Base-by-base conservation (phyloP, 2,113 vertebrate genomes). In the Theristicus caerulescens region DNA sequence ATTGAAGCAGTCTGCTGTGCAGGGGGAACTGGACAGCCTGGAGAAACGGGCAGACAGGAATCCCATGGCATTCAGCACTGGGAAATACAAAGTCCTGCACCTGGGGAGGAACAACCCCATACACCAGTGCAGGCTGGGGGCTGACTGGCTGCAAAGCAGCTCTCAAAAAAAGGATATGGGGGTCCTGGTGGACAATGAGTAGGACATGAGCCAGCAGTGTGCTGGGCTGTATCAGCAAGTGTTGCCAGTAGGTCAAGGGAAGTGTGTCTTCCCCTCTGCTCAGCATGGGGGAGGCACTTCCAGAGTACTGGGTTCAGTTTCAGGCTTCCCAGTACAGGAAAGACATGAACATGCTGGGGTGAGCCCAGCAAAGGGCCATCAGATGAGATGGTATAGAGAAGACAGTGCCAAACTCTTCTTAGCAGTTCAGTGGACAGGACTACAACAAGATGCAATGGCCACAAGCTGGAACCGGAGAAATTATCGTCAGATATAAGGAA, bases 61-160 rank as follows among this genome's bases (percentile, higher is more conserved):
- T 42, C 12, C 21, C 16, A 6, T 42, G 38, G 12, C 0, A 0
- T 26, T 61, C n/a, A 61, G 29, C 61, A 54, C 25, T 2, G 10
- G 47, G 52, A 74, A 92, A 55, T 49, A 17, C 47, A 24, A 32
- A 61, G 40, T 74, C 16, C 26, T 55, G 15, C 40, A 54, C 14
- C 13, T 49, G 24, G 20, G 13, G 27, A 74, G 17, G 54, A 73
- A 26, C 26, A 74, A 20, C 5, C 4, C 6, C 7, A 13, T 46
- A 15, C 14, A 52, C 16, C 22, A 79, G 25, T 42, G 44, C 18
- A 40, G 34, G 6, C 42, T 61, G 12, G 10, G 21, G 11, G 11
- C 25, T 54, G 32, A n/a, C 38, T 86, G 70, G 1, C 26, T 38
- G 32, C 38, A 25, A 16, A 69, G 18, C n/a, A 88, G 25, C 25